Percentiles rank a stretch among this genome's conserved stretches.
These are phyloP conservation scores for Drosophila anomalipes DNA, from an alignment of 2,888 invertebrate genomes.

Conservation along the genomic window DNA sequence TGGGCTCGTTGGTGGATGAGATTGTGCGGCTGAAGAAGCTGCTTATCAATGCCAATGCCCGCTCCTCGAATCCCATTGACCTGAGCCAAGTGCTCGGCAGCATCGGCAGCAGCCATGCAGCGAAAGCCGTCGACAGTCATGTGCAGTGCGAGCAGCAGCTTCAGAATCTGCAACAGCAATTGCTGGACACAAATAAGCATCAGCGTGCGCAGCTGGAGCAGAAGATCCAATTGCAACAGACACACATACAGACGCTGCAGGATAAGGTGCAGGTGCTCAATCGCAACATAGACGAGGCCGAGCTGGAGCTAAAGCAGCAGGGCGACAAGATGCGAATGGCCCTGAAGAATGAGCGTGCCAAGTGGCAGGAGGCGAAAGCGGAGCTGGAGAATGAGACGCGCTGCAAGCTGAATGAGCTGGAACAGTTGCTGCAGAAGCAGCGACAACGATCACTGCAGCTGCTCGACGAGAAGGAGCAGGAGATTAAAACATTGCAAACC, in stretches of 20 bases:
- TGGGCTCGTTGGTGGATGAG: constrained; percentile 88
- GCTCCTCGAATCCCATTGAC: constrained; percentile 88
- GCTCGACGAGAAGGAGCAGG: constrained; percentile 92
- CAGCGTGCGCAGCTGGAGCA: constrained; percentile 73
- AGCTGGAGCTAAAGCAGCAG: constrained; percentile 88
- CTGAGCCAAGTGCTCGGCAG: constrained; percentile 86
- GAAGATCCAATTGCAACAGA: constrained; percentile 85
- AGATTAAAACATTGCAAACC: constrained; percentile 88
- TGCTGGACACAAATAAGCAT: constrained; percentile 88
- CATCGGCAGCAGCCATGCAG: constrained; percentile 69
- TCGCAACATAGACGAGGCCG: constrained; percentile 88
- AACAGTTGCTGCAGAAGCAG: constrained; percentile 92
- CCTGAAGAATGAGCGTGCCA: constrained; percentile 80
- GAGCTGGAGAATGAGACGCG: constrained; percentile 86
- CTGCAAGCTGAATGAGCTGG: constrained; percentile 87
- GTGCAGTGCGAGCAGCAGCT: constrained; percentile 89
- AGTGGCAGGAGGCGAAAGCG: constrained; percentile 81
- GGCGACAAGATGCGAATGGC: constrained; percentile 87
- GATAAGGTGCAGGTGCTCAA: constrained; percentile 89
- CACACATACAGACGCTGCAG: constrained; percentile 88
- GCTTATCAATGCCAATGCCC: constrained; percentile 87
- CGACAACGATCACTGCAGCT: constrained; percentile 91
- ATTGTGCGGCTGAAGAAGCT: constrained; percentile 88
- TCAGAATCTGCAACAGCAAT: constrained; percentile 87
- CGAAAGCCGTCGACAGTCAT: constrained; percentile 83